Base-by-base conservation (phyloP, 2,113 vertebrate genomes). In the Grallaria varia region DNA sequence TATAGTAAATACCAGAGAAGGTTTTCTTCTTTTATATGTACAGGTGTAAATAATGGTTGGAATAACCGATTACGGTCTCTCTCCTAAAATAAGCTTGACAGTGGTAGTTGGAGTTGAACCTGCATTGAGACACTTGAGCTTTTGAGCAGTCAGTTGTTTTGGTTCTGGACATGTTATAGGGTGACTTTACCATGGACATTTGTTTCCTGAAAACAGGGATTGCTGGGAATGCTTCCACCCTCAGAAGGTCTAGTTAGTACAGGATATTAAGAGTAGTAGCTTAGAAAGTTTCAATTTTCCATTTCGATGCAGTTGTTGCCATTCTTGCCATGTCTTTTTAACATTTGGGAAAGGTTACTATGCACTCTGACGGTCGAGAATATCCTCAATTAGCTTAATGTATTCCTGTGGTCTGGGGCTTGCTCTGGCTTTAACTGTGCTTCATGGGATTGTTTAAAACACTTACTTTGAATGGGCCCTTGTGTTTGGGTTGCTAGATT, bases 341-440 rank as follows among this genome's bases (percentile, higher is more conserved):
- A 49, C 8, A 9, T 67, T 73, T 89, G 40, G 44, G 21, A 79
- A 72, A 59, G 63, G 18, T 67, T 75, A 39, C 40, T 59, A 40
- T 76, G 44, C 6, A 14, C 12, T 68, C 9, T 13, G 52, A 28
- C 0, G 0, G 64, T 4, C 40, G 40, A 56, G n/a, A 71, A 52
- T 86, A 31, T 49, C 30, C 18, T 80, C 35, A 30, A 39, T 63
- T 35, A 60, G 9, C 12, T 58, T 77, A 58, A 67, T 66, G 9
- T 77, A 49, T 67, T 81, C 31, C 25, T 59, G 15, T 93, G 47
- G 2, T 18, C 69, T 86, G 6, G 52, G 64, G 16, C 8, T 68
- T 75, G 33, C 31, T 87, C 5, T 75, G 58, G 11, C 33, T 89
- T 74, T 64, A 56, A 27, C 52, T 6, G 1, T 42, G 25, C 15